Conservation (phyloP, 2,113 vertebrate species). For the Brachypodius melanocephalos region DNA sequence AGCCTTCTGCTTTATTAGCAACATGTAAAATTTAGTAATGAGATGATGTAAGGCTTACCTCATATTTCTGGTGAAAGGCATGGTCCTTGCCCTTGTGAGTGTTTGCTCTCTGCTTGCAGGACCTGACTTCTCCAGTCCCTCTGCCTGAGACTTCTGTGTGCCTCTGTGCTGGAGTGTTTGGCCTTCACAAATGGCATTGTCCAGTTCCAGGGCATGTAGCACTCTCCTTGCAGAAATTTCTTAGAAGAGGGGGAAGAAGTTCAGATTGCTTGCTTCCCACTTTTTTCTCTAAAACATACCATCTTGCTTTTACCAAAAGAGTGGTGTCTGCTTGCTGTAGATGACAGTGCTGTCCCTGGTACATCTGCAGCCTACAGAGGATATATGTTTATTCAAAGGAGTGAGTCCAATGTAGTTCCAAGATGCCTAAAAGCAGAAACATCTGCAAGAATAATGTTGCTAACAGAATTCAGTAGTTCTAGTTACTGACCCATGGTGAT, state of each 20-base stretch:
- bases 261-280: neutral
- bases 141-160: neutral
- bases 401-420: conserved; percentile 44
- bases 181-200: neutral
- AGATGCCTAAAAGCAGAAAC: conserved; percentile 69
- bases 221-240: neutral
- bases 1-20: neutral
- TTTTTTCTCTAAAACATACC: neutral
- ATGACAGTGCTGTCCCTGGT: neutral
- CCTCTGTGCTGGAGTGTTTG: neutral
- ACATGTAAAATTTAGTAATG: neutral
- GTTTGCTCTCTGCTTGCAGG: neutral
- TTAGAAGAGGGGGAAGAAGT: neutral
- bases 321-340: neutral
- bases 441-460: conserved; percentile 70
- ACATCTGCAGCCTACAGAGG: neutral
- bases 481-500: conserved; percentile 53
- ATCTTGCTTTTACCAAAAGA: conserved; percentile 29
- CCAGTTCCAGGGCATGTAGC: neutral
- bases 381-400: conserved; percentile 11
- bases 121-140: neutral
- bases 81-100: neutral
- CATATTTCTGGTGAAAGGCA: neutral
- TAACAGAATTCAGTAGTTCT: conserved; percentile 71
- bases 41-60: neutral